Percentiles rank a stretch among this genome's conserved stretches.
phyloP scores from a whole-genome alignment of 1,140 invertebrate genomes.

The Euwallacea similis region DNA sequence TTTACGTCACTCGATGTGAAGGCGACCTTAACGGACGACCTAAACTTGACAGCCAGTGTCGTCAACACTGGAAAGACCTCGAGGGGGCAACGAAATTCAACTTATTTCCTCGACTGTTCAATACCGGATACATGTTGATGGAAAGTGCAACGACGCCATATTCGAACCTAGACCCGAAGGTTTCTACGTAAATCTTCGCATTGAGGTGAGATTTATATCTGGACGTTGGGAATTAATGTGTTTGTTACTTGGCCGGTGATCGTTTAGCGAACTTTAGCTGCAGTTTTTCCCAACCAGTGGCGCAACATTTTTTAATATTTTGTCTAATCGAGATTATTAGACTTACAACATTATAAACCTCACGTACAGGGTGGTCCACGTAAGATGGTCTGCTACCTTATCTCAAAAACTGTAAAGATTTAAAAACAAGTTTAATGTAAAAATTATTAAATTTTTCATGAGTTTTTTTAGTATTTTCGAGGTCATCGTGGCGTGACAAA shows the following conservation, averaged over 20 bases:
- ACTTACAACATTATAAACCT: no score
- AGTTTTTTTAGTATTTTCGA: no score
- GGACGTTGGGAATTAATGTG: slow-evolving; percentile 33
- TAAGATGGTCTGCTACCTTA: no score
- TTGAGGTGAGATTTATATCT: slow-evolving; percentile 45
- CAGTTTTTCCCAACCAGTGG: background rate
- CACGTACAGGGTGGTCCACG: no score
- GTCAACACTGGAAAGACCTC: background rate
- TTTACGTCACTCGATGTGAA: background rate
- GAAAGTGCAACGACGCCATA: slow-evolving; percentile 19
- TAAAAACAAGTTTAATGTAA: no score
- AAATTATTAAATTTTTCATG: no score
- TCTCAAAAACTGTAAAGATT: no score
- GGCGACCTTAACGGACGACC: background rate
- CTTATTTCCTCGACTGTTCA: background rate
- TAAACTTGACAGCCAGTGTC: background rate
- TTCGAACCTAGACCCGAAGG: slow-evolving; percentile 38
- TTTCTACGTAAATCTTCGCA: slow-evolving; percentile 43
- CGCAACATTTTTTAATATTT: no score
- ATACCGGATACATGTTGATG: background rate
- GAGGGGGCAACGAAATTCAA: background rate
- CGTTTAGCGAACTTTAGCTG: slow-evolving; percentile 32
- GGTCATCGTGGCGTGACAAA: no score
- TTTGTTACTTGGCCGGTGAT: slow-evolving; percentile 30
- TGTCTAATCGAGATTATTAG: no score